These are phyloP conservation scores for Caenorhabditis sinica DNA, from an alignment of 2,888 invertebrate genomes.

Conservation along the genomic window DNA sequence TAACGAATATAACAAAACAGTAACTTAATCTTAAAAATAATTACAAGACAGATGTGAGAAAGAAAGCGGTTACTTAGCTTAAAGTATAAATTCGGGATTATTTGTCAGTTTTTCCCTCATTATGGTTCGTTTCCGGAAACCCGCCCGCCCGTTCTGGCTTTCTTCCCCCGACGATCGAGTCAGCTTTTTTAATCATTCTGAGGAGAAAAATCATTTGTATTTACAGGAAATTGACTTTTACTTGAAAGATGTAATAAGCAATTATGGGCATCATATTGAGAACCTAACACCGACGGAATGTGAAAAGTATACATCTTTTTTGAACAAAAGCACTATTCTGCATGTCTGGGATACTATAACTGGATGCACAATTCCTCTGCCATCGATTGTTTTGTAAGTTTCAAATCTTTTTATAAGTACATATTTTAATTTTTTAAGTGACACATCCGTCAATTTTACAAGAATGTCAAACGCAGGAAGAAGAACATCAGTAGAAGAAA, in stretches of 20 bases:
- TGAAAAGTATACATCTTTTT: neutral
- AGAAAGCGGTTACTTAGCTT: too few species aligned
- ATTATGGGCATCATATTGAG: neutral
- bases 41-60: too few species aligned
- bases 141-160: neutral
- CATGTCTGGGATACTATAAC: neutral
- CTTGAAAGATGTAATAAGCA: neutral
- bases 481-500: neutral
- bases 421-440: neutral
- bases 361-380: neutral
- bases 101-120: neutral
- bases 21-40: too few species aligned
- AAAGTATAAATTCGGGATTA: too few species aligned
- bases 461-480: neutral
- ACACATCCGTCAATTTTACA: neutral
- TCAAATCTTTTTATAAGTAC: neutral
- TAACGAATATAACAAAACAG: too few species aligned
- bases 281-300: neutral
- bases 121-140: neutral
- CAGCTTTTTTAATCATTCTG: too few species aligned
- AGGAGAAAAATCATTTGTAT: too few species aligned
- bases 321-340: neutral
- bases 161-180: neutral
- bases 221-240: conserved; percentile 8
- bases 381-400: neutral